Evolutionary conservation across 2,113 vertebrate genomes (phyloP), one percentile per base, ranked within the genome.

Genomic region (Ellobius talpinus): DNA sequence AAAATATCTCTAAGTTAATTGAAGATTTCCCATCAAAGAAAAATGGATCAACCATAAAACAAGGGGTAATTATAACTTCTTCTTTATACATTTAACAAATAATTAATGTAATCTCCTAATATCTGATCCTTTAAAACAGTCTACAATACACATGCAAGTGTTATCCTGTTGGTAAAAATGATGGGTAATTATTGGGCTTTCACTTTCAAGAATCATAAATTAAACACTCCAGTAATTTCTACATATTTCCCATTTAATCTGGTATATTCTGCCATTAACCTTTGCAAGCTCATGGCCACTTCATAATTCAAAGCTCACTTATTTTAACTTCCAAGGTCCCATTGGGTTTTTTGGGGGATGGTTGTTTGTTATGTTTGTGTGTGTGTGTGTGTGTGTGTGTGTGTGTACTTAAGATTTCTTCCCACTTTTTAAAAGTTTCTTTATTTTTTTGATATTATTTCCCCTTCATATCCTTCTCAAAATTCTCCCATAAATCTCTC

Each of bases 321-420:
- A 39, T 23, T 73, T 39, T 39, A 73, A 23, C n/a, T 73, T 73
- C 21, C n/a, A 73, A 42, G 42, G n/a, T 73, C 3, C 21, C 19
- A 39, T 23, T 10, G 1, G 3, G 2, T 23, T 73, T 72, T 21
- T 36, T 0, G 6, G 1, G 17, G 63, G 65, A 29, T 13, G 11
- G 26, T 65, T 66, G 10, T 33, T 66, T 33, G 1, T 31, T 70
- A 33, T 70, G 33, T 36, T 33, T 31, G 65, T 66, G 29, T 66
- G 65, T 68, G 66, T 68, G 31, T 68, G 66, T 70, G 13, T 70
- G 33, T 70, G 66, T 70, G 14, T 16, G 66, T 70, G 66, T 72
- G 70, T 21, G 70, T 21, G 70, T 9, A 17, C 12, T 68, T 33
- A 68, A 36, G 50, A 55, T 19, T 79, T 5, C 17, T 36, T 79